phyloP scores from a whole-genome alignment of 2,113 vertebrate species.

The Peromyscus californicus region DNA sequence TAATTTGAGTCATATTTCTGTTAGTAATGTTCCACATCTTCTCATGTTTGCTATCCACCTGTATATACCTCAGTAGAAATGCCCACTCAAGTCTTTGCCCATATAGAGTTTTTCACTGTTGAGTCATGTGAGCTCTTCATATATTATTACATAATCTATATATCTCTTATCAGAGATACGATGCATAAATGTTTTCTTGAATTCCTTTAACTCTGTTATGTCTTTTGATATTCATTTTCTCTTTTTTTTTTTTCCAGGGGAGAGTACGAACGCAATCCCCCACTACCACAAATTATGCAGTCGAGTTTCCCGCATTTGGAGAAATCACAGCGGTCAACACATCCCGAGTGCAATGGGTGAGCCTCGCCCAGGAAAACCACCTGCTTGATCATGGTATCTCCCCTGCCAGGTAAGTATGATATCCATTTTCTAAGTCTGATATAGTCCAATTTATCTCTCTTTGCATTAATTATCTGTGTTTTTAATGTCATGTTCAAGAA shows the following conservation, averaged over 20 bases:
- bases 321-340: too few relatives aligned
- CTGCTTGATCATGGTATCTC: too few relatives aligned
- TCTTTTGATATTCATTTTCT: background rate
- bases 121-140: background rate
- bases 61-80: background rate
- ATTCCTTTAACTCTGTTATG: background rate
- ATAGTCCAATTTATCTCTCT: background rate
- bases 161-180: background rate
- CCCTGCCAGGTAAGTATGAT: background rate
- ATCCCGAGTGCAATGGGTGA: too few relatives aligned
- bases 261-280: too few relatives aligned
- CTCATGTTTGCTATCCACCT: background rate
- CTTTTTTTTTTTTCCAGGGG: too few relatives aligned
- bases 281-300: too few relatives aligned
- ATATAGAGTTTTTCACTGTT: background rate
- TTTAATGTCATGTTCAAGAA: background rate
- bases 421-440: background rate
- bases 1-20: background rate
- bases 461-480: background rate
- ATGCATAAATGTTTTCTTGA: background rate
- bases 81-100: background rate
- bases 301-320: too few relatives aligned
- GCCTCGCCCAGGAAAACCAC: too few relatives aligned
- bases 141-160: background rate
- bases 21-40: background rate